Evolutionary conservation across 2,113 vertebrate species (phyloP).

Genomic region (Ophthalmolycus amberensis): DNA sequence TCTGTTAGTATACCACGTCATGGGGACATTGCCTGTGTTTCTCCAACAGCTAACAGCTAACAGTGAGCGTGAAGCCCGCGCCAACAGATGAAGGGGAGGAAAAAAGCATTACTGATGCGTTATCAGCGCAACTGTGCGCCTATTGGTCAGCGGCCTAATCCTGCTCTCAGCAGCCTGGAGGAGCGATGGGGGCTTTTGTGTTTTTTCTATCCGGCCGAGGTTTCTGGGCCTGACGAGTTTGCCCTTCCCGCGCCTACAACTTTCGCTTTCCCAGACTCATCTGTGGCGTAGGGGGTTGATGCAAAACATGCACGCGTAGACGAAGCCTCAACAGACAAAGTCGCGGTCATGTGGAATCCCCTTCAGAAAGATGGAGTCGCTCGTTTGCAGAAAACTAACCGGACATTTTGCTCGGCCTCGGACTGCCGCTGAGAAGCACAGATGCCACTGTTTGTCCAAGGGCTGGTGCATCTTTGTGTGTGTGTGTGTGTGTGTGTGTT

Average conservation of each 20-base stretch:
- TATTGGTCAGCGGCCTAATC: conserved; percentile 61
- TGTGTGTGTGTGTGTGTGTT: conserved; percentile 6
- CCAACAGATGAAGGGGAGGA: conserved; percentile 26
- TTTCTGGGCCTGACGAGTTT: conserved; percentile 63
- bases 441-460: conserved; percentile 70
- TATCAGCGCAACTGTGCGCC: conserved; percentile 53
- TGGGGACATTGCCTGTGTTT: conserved; percentile 11
- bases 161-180: conserved; percentile 59
- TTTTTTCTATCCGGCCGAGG: conserved; percentile 46
- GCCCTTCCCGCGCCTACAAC: conserved; percentile 59
- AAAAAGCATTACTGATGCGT: conserved; percentile 48
- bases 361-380: conserved; percentile 24
- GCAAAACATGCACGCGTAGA: neutral
- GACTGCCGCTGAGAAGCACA: conserved; percentile 67
- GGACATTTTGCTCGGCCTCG: conserved; percentile 40
- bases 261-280: conserved; percentile 55
- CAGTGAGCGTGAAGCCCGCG: conserved; percentile 16
- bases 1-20: conserved; percentile 7
- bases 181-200: conserved; percentile 57
- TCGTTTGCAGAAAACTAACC: conserved; percentile 10
- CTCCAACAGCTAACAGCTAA: conserved; percentile 39
- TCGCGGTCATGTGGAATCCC: conserved; percentile 6
- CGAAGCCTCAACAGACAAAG: conserved; percentile 11
- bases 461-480: conserved; percentile 8
- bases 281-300: conserved; percentile 31